These are phyloP conservation scores for Hirtodrosophila cameraria DNA, from an alignment of 2,888 invertebrate genomes.

Conservation along the genomic window DNA sequence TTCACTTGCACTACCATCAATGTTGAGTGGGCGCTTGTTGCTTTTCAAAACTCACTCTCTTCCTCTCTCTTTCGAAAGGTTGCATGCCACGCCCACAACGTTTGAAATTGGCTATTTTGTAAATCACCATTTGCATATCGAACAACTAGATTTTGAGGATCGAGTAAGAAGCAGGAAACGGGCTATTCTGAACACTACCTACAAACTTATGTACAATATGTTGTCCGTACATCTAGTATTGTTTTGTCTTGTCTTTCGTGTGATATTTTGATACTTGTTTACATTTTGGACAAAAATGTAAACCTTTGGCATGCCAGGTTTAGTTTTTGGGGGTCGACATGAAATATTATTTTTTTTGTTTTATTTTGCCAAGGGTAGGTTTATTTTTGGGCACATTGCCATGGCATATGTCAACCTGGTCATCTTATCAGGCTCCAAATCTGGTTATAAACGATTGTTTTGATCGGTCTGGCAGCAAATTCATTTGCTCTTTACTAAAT, in stretches of 20 bases:
- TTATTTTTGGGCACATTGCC: conserved; percentile 27
- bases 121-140: conserved; percentile 51
- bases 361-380: background rate
- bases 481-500: conserved; percentile 53
- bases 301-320: background rate
- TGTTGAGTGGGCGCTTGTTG: conserved; percentile 49
- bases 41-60: too few relatives aligned
- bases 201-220: background rate
- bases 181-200: too few relatives aligned
- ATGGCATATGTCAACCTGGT: conserved; percentile 39
- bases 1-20: conserved; percentile 34
- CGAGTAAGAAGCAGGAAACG: background rate
- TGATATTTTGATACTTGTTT: background rate
- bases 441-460: conserved; percentile 62
- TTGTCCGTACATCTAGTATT: background rate
- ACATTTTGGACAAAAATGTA: conserved; percentile 1
- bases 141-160: conserved; percentile 16
- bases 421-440: conserved; percentile 38
- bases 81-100: conserved; percentile 49
- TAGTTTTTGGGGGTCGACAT: conserved; percentile 3
- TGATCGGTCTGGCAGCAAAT: conserved; percentile 55
- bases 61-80: conserved; percentile 55
- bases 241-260: background rate
- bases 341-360: conserved; percentile 18
- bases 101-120: conserved; percentile 47